Base-by-base conservation (phyloP, 2,113 vertebrate genomes). In the Nematolebias whitei region DNA sequence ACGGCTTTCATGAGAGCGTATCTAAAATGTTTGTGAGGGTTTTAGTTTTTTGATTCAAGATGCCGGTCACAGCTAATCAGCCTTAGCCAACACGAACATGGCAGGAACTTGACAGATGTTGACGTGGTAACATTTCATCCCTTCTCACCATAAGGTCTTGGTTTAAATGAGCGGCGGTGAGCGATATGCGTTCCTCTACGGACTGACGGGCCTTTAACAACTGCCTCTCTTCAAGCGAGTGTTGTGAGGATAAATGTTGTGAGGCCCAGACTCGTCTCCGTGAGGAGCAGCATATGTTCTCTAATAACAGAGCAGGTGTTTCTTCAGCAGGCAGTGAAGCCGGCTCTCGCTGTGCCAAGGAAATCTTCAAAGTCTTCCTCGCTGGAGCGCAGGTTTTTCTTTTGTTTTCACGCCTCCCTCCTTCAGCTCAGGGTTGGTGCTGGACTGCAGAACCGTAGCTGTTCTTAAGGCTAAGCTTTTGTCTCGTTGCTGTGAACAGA, bases 281-380 rank as follows among this genome's bases (percentile, higher is more conserved):
- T 69, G 52, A 54, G 52, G 15, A 68, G 66, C 52, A 75, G 69
- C 85, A 84, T 82, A 89, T 88, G 83, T 60, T 86, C 32, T 51
- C 14, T 72, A 19, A 71, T 75, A 71, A 75, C 65, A 26, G 44
- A 75, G 76, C 84, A 89, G 87, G 84, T 82, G 87, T 62, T 84
- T 51, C 12, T 84, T 74, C 73, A 45, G 68, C 84, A 62, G 60
- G 80, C 12, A 53, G 79, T 22, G 77, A 80, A 58, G 61, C 87
- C 59, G 76, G 43, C 5, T 4, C 78, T 38, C 15, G 48, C 58
- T 77, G 20, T 45, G 52, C 40, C 35, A 53, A 49, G 52, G 55
- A 72, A 10, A 26, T 54, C 78, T 76, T 87, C 68, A 79, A 63
- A 76, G 66, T 58, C 60, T 51, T 65, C 73, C 77, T 73, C 73